Percentiles rank a stretch among this genome's conserved stretches.
phyloP scores from a whole-genome alignment of 2,797 vertebrate genomes.

The Alauda arvensis region DNA sequence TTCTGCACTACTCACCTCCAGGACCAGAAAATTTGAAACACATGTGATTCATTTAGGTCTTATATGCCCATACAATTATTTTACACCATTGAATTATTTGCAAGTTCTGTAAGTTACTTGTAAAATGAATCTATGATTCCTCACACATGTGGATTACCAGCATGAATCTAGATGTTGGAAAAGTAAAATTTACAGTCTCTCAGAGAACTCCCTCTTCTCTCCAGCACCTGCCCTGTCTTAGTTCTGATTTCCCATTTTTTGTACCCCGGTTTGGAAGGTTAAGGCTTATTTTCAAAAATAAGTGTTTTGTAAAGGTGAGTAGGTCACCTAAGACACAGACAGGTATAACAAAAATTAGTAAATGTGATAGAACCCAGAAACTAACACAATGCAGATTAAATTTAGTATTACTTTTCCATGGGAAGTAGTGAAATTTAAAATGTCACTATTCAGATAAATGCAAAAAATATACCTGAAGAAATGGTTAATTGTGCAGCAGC shows the following conservation, averaged over 20 bases:
- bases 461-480: background rate
- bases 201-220: background rate
- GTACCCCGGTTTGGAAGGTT: background rate
- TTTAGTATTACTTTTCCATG: background rate
- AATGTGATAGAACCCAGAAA: background rate
- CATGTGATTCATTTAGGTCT: background rate
- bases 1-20: background rate
- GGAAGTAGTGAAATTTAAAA: background rate
- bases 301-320: background rate
- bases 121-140: background rate
- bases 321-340: background rate
- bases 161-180: background rate
- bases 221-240: background rate
- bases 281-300: background rate
- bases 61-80: background rate
- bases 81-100: background rate
- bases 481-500: background rate
- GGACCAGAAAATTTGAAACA: background rate
- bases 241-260: background rate
- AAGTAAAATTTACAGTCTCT: background rate
- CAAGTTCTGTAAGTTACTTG: background rate
- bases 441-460: background rate
- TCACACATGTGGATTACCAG: background rate
- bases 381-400: background rate
- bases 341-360: background rate